A percentile compares a stretch with the other conserved stretches of the same genome.
These are phyloP conservation scores for Sanderia malayensis DNA, from an alignment of 30 jellyfish, hydroid and myxozoan genomes.

Conservation along the genomic window DNA sequence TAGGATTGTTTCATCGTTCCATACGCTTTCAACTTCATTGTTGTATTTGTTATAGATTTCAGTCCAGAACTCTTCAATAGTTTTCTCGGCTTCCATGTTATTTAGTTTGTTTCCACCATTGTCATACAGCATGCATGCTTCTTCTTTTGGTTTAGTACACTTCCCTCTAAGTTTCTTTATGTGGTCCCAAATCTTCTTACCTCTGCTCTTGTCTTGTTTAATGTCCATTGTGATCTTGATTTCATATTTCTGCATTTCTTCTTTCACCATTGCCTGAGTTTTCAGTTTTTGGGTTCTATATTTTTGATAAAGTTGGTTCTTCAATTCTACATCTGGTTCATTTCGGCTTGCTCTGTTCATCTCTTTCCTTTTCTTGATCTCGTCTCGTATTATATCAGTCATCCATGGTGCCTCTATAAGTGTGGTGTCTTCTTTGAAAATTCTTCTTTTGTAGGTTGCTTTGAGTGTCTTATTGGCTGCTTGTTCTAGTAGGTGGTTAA, in stretches of 20 bases:
- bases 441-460: neutral
- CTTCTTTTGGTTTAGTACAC: neutral
- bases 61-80: neutral
- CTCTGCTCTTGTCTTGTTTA: neutral
- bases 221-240: neutral
- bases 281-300: neutral
- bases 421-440: neutral
- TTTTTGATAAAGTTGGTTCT: neutral
- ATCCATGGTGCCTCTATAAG: slow-evolving; percentile 3
- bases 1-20: neutral
- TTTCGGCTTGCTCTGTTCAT: neutral
- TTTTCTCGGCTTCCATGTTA: neutral
- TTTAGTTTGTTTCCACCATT: neutral
- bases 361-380: slow-evolving; percentile 1
- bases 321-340: neutral
- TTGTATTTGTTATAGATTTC: neutral
- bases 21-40: neutral
- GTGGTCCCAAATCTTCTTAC: neutral
- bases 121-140: neutral
- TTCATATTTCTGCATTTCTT: neutral
- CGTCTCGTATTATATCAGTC: neutral
- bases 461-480: no score
- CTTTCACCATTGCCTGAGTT: neutral
- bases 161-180: slow-evolving; percentile 1
- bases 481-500: no score